Percentiles rank a stretch among this genome's conserved stretches.
phyloP scores from a whole-genome alignment of 2,797 vertebrate genomes.

The Lacerta agilis region DNA sequence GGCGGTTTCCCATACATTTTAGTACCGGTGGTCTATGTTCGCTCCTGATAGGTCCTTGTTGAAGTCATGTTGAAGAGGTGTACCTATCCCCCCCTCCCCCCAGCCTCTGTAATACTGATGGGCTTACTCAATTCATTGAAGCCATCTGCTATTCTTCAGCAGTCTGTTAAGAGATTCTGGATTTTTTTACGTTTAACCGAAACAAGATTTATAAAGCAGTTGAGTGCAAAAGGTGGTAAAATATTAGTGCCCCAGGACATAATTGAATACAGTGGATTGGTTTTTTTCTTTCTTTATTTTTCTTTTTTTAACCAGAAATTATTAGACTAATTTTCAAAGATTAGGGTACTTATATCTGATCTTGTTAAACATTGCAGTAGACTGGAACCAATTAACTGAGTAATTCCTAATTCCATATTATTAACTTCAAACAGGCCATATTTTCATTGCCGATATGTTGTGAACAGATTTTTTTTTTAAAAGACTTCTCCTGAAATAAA shows the following conservation, averaged over 20 bases:
- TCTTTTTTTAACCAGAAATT: conserved; percentile 59
- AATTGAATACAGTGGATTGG: conserved; percentile 23
- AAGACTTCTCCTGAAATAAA: conserved; percentile 4
- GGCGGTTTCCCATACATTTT: neutral
- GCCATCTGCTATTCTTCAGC: conserved; percentile 17
- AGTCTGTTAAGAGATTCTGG: conserved; percentile 13
- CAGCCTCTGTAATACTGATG: conserved; percentile 12
- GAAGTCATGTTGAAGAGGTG: neutral
- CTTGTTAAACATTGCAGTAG: conserved; percentile 71
- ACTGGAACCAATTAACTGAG: conserved; percentile 76
- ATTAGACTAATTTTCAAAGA: conserved; percentile 73
- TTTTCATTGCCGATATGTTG: conserved; percentile 45
- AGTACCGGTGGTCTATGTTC: neutral
- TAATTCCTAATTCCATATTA: conserved; percentile 72
- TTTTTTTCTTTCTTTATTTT: conserved; percentile 14
- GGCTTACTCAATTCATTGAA: conserved; percentile 22
- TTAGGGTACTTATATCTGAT: conserved; percentile 68
- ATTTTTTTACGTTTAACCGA: conserved; percentile 47
- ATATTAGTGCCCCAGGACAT: conserved; percentile 31
- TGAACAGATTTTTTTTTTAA: conserved; percentile 34
- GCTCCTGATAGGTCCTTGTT: neutral
- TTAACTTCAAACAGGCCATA: conserved; percentile 70
- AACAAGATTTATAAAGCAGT: conserved; percentile 44
- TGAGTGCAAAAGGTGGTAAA: conserved; percentile 40
- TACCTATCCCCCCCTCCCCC: neutral